phyloP scores from a whole-genome alignment of 2,797 vertebrate genomes.

The Zalophus californianus region DNA sequence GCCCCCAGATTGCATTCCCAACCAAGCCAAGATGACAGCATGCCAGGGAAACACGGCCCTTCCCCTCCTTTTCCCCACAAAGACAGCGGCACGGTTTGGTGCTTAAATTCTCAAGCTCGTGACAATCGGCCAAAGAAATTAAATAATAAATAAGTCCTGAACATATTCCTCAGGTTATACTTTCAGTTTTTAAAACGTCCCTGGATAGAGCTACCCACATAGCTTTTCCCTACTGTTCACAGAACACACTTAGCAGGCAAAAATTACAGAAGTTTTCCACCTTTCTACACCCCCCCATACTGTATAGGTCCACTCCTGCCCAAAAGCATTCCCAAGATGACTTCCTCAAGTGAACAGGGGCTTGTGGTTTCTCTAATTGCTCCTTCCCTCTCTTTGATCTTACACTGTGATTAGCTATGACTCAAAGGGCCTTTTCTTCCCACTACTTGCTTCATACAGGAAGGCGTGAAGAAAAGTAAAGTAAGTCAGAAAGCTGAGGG shows the following conservation, averaged over 20 bases:
- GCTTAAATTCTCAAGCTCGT: slow-evolving; percentile 11
- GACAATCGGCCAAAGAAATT: slow-evolving; percentile 19
- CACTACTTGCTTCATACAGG: slow-evolving; percentile 25
- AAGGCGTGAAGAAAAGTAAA: slow-evolving; percentile 17
- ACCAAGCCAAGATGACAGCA: background rate
- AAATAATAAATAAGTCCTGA: slow-evolving; percentile 65
- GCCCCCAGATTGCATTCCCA: background rate
- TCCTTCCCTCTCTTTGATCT: slow-evolving; percentile 57
- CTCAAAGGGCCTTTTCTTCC: slow-evolving; percentile 65
- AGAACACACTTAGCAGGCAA: slow-evolving; percentile 38
- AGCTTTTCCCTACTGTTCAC: slow-evolving; percentile 38
- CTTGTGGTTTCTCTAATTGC: slow-evolving; percentile 45
- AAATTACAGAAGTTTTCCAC: slow-evolving; percentile 12
- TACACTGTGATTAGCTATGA: background rate
- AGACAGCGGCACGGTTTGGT: background rate
- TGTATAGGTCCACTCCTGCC: slow-evolving; percentile 29
- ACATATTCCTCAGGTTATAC: background rate
- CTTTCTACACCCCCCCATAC: background rate
- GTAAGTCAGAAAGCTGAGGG: background rate
- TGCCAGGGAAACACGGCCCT: background rate
- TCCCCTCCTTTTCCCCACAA: background rate
- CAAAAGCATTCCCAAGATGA: background rate
- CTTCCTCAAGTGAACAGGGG: slow-evolving; percentile 6
- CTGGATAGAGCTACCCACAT: background rate
- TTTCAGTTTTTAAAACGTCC: slow-evolving; percentile 61